Percentiles rank a stretch among this genome's conserved stretches.
These are phyloP conservation scores for Entomyzon cyanotis DNA, from an alignment of 2,113 vertebrate genomes.

Conservation along the genomic window DNA sequence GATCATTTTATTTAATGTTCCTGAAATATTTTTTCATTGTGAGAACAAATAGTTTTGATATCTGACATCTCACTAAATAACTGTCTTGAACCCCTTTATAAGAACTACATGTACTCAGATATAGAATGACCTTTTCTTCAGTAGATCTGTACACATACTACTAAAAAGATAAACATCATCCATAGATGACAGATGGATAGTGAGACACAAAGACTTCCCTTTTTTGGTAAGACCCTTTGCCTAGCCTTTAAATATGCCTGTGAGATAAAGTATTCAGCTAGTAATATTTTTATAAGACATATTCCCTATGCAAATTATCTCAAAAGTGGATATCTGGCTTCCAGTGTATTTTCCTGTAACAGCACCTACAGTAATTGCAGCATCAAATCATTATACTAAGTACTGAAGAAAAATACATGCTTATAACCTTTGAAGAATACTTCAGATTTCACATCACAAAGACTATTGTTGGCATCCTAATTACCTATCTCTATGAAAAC, in stretches of 20 bases:
- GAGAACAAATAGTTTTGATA: neutral
- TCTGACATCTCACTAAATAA: neutral
- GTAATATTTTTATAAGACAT: neutral
- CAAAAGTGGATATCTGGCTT: neutral
- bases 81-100: accelerated
- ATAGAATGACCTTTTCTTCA: neutral
- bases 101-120: neutral
- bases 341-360: neutral
- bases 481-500: neutral
- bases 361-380: neutral
- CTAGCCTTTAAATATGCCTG: neutral
- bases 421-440: neutral
- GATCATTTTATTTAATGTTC: neutral
- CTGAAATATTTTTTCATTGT: neutral
- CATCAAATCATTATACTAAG: neutral
- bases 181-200: neutral
- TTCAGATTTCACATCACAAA: neutral
- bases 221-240: neutral
- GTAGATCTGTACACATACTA: neutral
- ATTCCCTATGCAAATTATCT: neutral
- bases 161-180: neutral
- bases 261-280: neutral
- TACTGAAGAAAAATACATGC: neutral
- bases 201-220: neutral
- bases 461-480: neutral